Evolutionary conservation across 2,888 invertebrate species (phyloP).

Genomic region (Microchrysa polita): DNA sequence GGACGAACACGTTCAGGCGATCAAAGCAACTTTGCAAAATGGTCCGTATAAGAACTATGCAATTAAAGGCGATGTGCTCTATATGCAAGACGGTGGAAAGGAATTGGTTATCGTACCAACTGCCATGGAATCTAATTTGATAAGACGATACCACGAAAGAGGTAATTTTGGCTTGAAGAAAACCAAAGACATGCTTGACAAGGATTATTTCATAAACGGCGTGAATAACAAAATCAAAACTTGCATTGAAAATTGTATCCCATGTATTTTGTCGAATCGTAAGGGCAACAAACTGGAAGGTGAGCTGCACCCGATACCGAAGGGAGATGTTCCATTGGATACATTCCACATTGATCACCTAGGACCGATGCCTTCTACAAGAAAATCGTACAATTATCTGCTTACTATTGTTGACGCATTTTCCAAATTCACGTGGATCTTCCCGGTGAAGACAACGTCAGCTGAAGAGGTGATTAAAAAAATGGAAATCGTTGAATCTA

Average conservation of each 20-base stretch:
- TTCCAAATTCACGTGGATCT: conserved; percentile 58
- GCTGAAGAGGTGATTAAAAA: conserved; percentile 55
- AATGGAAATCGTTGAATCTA: conserved; percentile 53
- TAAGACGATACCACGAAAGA: conserved; percentile 53
- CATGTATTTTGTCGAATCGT: conserved; percentile 29
- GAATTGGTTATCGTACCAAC: conserved; percentile 54
- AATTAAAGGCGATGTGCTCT: background rate
- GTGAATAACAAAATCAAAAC: background rate
- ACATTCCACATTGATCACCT: conserved; percentile 19
- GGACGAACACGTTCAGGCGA: too few relatives aligned
- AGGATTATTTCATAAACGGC: background rate
- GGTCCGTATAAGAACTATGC: too few relatives aligned
- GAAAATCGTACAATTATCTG: conserved; percentile 55
- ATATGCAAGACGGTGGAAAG: conserved; percentile 42
- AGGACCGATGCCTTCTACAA: background rate
- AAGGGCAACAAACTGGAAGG: conserved; percentile 55
- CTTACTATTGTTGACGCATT: conserved; percentile 56
- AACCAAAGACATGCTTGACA: conserved; percentile 49
- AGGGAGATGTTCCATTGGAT: background rate
- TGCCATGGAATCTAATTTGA: conserved; percentile 52
- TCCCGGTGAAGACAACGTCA: conserved; percentile 53
- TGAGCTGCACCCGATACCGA: conserved; percentile 48
- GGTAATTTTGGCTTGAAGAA: conserved; percentile 57
- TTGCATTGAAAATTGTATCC: conserved; percentile 34
- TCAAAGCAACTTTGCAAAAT: too few relatives aligned